Evolutionary conservation across 1,140 invertebrate genomes (phyloP), one percentile per base, ranked within the genome.

Genomic region (Druon quercuslanigerum): DNA sequence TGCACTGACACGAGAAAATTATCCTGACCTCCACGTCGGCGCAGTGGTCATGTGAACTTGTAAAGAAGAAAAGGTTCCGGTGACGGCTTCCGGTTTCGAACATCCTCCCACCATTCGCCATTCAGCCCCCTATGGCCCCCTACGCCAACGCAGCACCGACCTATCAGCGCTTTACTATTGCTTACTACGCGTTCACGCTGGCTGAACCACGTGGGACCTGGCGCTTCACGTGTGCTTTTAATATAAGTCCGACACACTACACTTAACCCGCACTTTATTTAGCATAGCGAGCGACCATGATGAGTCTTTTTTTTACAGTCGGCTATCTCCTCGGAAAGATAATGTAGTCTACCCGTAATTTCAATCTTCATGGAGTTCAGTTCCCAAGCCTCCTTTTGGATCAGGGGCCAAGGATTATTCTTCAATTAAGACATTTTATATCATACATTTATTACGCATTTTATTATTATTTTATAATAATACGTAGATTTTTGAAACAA

Each of bases 151-250:
- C 40, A 46, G 5, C 51, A 13, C 60, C 74, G 17, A 66, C 80
- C 79, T 87, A 86, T 86, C 85, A 85, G 73, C 71, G 74, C 79
- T 83, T 84, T 85, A 84, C 87, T 87, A 87, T 84, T 86, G 79
- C 86, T 78, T 82, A 83, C 83, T 83, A 87, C 84, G 86, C 85
- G 87, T 89, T 90, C 90, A 91, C 90, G 90, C 85, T 90, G 77
- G 71, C 77, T 91, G 87, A 87, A 71, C 87, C 90, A 91, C 90
- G 90, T 91, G 90, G 82, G 90, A 91, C 78, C 87, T 82, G 81
- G 82, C 79, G 85, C 84, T 85, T 87, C 83, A 82, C 78, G 76
- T 81, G 81, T 82, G 71, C 77, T 75, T 84, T 82, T 80, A 84
- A 80, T 82, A 83, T 81, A n/a, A 79, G 78, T 78, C 77, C 72